Evolutionary conservation across 2,113 vertebrate species (phyloP).

Genomic region (Opisthocomus hoazin): DNA sequence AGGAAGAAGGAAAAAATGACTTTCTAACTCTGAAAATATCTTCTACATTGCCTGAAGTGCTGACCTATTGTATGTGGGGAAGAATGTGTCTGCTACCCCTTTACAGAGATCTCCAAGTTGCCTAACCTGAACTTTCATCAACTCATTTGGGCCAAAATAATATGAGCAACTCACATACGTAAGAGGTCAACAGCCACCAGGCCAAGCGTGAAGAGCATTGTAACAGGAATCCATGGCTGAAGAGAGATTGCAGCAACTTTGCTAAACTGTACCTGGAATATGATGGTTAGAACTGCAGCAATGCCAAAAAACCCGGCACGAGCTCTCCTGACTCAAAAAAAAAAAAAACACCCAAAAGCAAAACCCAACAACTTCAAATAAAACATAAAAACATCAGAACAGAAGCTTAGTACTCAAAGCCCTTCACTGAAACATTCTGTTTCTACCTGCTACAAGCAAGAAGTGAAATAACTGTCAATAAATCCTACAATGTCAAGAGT

Average conservation of each 20-base stretch:
- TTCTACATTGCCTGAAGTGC: neutral
- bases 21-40: neutral
- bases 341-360: too few species aligned
- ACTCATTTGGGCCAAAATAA: neutral
- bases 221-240: neutral
- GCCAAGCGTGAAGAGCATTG: neutral
- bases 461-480: neutral
- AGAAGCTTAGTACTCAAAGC: neutral
- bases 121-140: neutral
- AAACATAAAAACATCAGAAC: neutral
- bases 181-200: neutral
- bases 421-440: neutral
- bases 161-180: neutral
- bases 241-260: neutral
- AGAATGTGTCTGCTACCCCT: neutral
- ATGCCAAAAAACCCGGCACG: neutral
- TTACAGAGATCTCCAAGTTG: neutral
- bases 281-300: rapidly evolving
- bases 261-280: neutral
- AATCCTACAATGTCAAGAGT: neutral
- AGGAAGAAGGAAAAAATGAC: neutral
- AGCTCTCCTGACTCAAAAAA: neutral
- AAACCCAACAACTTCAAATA: neutral
- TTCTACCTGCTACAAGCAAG: neutral
- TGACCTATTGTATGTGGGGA: neutral